These are phyloP conservation scores for Nasonia vitripennis DNA, from an alignment of 1,140 invertebrate genomes.

Conservation along the genomic window DNA sequence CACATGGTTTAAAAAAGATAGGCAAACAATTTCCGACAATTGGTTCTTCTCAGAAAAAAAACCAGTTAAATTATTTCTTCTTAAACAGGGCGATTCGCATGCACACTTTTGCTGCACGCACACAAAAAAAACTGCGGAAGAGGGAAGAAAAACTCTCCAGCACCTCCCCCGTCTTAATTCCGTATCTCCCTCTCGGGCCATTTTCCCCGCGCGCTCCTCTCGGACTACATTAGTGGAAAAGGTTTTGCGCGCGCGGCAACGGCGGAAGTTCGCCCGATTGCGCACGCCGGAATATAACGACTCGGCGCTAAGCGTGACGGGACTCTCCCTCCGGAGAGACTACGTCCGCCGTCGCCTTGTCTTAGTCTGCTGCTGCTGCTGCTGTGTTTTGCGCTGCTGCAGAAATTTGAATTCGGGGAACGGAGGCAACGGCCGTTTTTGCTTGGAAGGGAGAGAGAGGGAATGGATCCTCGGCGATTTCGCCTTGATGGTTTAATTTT, in stretches of 20 bases:
- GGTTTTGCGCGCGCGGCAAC: slow-evolving; percentile 16
- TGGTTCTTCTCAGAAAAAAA: too few relatives aligned
- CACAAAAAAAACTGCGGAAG: too few relatives aligned
- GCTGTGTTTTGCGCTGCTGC: not conserved
- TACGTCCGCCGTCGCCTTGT: not conserved
- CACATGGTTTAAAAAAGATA: too few relatives aligned
- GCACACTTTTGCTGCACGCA: not conserved
- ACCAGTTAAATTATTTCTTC: not conserved
- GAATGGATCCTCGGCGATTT: not conserved
- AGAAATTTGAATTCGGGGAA: slow-evolving; percentile 16
- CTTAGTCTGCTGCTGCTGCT: not conserved
- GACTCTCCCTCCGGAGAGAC: not conserved
- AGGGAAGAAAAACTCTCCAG: slow-evolving; percentile 1
- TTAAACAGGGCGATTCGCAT: not conserved
- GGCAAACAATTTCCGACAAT: too few relatives aligned
- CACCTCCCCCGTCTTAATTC: slow-evolving; percentile 12
- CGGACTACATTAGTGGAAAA: slow-evolving; percentile 35
- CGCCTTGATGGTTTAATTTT: not conserved
- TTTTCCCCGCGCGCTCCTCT: not conserved
- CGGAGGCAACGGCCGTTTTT: not conserved
- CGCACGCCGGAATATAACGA: slow-evolving; percentile 5
- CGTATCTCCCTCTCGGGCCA: slow-evolving; percentile 5
- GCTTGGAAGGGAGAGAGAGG: not conserved
- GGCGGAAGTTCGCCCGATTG: slow-evolving; percentile 28
- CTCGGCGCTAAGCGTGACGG: slow-evolving; percentile 3